Base-by-base conservation (phyloP, 2,113 vertebrate species). In the Myiagra hebetior region DNA sequence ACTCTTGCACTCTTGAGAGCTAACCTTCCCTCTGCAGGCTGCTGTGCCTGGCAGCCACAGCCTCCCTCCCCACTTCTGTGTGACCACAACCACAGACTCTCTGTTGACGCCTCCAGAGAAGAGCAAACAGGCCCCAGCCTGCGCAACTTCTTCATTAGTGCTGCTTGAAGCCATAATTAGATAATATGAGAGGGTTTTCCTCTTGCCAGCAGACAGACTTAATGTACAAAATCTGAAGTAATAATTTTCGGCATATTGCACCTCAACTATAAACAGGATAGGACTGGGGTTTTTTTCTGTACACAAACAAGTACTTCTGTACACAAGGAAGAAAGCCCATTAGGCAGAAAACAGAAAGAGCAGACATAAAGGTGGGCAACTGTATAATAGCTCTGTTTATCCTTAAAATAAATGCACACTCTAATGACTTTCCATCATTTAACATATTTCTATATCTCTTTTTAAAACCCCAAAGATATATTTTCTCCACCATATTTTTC, bases 181-280 rank as follows among this genome's bases (percentile, higher is more conserved):
- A 96, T 87, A 97, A 97, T 91, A 91, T 35, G 67, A 95, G 96
- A 96, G 84, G 63, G 76, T 89, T 96, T 93, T 94, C 95, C 96
- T 96, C 93, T 93, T 96, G 96, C 97, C 97, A 97, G 95, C 89
- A 97, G 96, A 95, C 96, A 97, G 90, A 85, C 53, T 95, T 91
- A 93, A 92, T 76, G 50, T 50, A 88, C 53, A 87, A 95, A 95
- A 94, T 78, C 93, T 85, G 73, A 96, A 91, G 74, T 91, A 96
- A 92, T 94, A 83, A 85, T 96, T 94, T 93, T 84, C 72, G 90
- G 93, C 76, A 60, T 82, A 87, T 73, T 92, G 85, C 62, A 93
- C 73, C 82, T 94, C 81, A 83, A n/a, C 73, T 74, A 69, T 96
- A 97, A 97, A 97, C 85, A 97, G 95, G 95, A 94, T 64, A 91